These are phyloP conservation scores for Leptopilina boulardi DNA, from an alignment of 1,140 invertebrate species.

Conservation along the genomic window DNA sequence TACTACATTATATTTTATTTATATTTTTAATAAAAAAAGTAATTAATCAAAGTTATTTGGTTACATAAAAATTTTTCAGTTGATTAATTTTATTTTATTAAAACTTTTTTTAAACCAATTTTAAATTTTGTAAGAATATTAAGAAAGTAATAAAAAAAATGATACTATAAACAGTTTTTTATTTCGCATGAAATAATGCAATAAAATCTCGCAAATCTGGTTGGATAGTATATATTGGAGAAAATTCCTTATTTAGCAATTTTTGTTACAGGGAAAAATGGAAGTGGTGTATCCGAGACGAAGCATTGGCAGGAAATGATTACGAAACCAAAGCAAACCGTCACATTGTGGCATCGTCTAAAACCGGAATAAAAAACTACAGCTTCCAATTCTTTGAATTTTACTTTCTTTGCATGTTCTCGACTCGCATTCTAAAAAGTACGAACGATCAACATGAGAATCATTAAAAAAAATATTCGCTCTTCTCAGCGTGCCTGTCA, in stretches of 20 bases:
- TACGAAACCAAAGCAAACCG: conserved; percentile 93
- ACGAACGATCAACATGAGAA: background rate
- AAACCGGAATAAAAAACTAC: conserved; percentile 86
- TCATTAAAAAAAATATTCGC: background rate
- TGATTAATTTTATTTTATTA: too few relatives aligned
- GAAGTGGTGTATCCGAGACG: conserved; percentile 92
- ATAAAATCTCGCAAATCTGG: background rate
- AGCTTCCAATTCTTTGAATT: conserved; percentile 14
- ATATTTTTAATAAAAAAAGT: too few relatives aligned
- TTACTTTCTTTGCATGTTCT: conserved; percentile 10
- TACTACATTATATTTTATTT: too few relatives aligned
- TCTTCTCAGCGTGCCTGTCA: conserved; percentile 5
- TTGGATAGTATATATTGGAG: background rate
- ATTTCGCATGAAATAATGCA: too few relatives aligned
- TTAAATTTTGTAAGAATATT: too few relatives aligned
- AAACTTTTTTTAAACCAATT: too few relatives aligned
- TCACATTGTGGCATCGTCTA: conserved; percentile 93
- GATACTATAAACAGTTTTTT: too few relatives aligned
- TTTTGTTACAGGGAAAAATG: conserved; percentile 87
- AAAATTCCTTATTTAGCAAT: background rate
- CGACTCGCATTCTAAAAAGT: conserved; percentile 1
- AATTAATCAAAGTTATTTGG: too few relatives aligned
- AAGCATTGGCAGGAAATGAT: conserved; percentile 98
- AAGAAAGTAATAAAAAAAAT: too few relatives aligned
- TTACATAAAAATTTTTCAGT: too few relatives aligned